A percentile compares a stretch with the other conserved stretches of the same genome.
Conservation (phyloP, 2,113 vertebrate species). For the Ceratotherium simum region DNA sequence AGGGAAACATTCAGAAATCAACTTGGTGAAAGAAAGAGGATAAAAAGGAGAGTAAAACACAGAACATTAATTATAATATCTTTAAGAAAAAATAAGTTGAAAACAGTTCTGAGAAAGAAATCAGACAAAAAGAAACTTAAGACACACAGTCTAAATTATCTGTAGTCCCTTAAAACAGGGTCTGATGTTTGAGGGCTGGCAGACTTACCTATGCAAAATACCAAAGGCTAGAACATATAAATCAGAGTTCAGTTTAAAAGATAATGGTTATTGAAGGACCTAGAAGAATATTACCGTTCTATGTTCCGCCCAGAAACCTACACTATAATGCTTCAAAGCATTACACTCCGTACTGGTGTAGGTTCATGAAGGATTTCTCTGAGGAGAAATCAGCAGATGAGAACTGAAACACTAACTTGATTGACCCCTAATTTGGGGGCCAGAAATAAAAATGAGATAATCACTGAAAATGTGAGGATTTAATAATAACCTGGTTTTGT, state of each 20-base stretch:
- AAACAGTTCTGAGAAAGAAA: conserved; percentile 75
- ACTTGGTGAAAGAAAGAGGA: conserved; percentile 85
- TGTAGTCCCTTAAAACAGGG: not conserved
- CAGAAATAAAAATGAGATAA: conserved; percentile 12
- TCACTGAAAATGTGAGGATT: not conserved
- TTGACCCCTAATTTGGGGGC: not conserved
- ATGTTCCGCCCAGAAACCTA: not conserved
- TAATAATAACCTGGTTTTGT: conserved; percentile 21
- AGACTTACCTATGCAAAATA: conserved; percentile 32
- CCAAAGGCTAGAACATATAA: not conserved
- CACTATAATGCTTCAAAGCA: not conserved
- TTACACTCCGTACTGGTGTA: not conserved
- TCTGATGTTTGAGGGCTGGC: no score
- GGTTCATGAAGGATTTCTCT: not conserved
- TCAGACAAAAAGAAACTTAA: conserved; percentile 67
- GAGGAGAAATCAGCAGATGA: not conserved
- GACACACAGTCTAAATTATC: conserved; percentile 52
- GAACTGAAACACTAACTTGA: not conserved
- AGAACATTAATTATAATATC: conserved; percentile 83
- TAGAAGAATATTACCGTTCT: not conserved
- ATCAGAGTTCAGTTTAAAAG: not conserved
- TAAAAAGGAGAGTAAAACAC: conserved; percentile 84
- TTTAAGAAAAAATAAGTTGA: conserved; percentile 78
- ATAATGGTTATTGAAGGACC: not conserved
- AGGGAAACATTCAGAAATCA: conserved; percentile 90